Conservation (phyloP, 2,797 vertebrate genomes). For the Pangasius mekongensis region DNA sequence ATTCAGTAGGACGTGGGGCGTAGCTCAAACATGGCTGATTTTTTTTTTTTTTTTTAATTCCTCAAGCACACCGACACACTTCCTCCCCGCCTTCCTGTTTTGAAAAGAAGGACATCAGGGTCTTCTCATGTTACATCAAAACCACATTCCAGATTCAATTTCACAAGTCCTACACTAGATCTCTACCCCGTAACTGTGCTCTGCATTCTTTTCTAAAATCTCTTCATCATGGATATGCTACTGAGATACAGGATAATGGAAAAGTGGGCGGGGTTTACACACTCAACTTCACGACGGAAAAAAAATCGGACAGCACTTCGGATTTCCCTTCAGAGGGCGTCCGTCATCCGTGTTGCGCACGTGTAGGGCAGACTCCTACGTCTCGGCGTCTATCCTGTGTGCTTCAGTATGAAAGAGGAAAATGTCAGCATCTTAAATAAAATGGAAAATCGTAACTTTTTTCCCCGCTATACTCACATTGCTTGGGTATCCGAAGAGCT, state of each 20-base stretch:
- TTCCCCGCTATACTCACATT: conserved; percentile 79
- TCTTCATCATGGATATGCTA: background rate
- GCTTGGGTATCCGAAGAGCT: conserved; percentile 94
- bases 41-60: background rate
- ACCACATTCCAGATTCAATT: background rate
- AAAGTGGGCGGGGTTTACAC: conserved; percentile 28
- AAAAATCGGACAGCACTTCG: conserved; percentile 24
- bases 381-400: conserved; percentile 73
- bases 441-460: background rate
- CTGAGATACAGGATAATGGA: conserved; percentile 2
- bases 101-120: background rate
- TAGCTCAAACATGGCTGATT: background rate
- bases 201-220: background rate
- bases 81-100: background rate
- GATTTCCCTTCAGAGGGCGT: background rate
- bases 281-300: background rate
- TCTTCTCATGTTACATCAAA: background rate
- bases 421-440: background rate
- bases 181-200: background rate
- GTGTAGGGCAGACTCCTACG: conserved; percentile 62
- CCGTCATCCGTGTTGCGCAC: background rate
- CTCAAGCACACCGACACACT: background rate
- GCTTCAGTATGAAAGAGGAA: conserved; percentile 59
- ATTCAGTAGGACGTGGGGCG: background rate
- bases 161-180: background rate